A percentile compares a stretch with the other conserved stretches of the same genome.
phyloP scores from a whole-genome alignment of 2,113 vertebrate genomes.

The Clarias batrachus region DNA sequence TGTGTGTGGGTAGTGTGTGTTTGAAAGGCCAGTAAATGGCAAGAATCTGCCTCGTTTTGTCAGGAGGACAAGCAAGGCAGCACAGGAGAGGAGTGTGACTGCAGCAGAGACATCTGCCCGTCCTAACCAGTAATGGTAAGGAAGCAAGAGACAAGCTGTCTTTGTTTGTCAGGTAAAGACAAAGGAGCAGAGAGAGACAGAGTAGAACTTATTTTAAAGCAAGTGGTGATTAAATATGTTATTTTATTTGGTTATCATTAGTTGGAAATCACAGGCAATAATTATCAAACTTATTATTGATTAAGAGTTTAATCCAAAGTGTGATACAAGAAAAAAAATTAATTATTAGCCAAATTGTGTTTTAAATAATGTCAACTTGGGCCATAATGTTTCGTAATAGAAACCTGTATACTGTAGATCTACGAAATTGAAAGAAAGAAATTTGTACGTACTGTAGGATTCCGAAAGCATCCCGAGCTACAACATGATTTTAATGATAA shows the following conservation, averaged over 20 bases:
- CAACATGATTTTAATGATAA: not conserved
- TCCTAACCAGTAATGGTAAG: conserved; percentile 58
- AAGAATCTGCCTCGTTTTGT: conserved; percentile 15
- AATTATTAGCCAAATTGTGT: not conserved
- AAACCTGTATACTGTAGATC: not conserved
- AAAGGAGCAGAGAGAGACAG: not conserved
- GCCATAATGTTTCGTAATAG: not conserved
- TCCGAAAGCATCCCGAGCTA: not conserved
- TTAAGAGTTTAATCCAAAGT: not conserved
- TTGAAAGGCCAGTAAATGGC: conserved; percentile 44
- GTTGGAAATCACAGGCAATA: not conserved
- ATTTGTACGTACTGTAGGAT: not conserved
- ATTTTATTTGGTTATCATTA: no score
- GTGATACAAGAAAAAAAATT: not conserved
- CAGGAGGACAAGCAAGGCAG: conserved; percentile 42
- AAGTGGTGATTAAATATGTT: not conserved
- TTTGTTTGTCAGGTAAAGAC: not conserved
- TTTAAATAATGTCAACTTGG: not conserved
- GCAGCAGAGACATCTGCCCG: conserved; percentile 14
- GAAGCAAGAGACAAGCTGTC: not conserved
- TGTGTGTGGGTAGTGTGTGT: conserved; percentile 48
- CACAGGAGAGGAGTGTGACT: conserved; percentile 52
- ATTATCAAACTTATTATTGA: not conserved
- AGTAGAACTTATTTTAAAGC: not conserved
- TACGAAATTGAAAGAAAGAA: not conserved